Evolutionary conservation across 2,888 invertebrate species (phyloP).

Genomic region (Eupithecia abbreviata): DNA sequence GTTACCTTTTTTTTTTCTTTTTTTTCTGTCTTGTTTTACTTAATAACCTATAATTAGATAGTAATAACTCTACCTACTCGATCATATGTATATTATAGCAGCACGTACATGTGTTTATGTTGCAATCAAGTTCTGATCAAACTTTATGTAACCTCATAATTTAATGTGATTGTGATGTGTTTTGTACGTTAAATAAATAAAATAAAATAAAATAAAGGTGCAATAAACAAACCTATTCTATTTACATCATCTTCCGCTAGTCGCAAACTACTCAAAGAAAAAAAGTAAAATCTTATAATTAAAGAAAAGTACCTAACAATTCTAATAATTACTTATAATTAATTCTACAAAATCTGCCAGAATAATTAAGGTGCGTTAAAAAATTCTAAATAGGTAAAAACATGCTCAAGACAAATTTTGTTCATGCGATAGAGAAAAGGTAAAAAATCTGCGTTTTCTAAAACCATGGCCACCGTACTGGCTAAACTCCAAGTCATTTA

Average conservation of each 20-base stretch:
- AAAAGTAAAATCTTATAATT: neutral
- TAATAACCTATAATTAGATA: too few relatives aligned
- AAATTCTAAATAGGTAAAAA: neutral
- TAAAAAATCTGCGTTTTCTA: neutral
- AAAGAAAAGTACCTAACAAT: neutral
- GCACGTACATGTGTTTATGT: too few relatives aligned
- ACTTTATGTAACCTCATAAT: too few relatives aligned
- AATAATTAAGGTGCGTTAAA: neutral
- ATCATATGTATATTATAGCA: too few relatives aligned
- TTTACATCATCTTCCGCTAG: neutral
- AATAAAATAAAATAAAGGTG: too few relatives aligned
- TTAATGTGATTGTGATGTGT: too few relatives aligned
- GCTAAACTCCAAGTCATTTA: conserved; percentile 38
- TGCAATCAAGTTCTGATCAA: too few relatives aligned
- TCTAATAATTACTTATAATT: too few relatives aligned
- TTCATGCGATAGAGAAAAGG: neutral
- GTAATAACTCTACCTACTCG: too few relatives aligned
- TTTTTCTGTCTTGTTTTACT: too few relatives aligned
- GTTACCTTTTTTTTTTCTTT: too few relatives aligned
- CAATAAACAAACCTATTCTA: neutral
- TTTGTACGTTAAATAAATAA: too few relatives aligned
- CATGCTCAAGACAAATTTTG: neutral
- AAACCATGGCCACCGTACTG: conserved; percentile 38
- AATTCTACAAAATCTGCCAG: neutral
- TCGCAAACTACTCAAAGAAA: neutral